Base-by-base conservation (phyloP, 2,888 invertebrate species). In the Leptinotarsa juncta region DNA sequence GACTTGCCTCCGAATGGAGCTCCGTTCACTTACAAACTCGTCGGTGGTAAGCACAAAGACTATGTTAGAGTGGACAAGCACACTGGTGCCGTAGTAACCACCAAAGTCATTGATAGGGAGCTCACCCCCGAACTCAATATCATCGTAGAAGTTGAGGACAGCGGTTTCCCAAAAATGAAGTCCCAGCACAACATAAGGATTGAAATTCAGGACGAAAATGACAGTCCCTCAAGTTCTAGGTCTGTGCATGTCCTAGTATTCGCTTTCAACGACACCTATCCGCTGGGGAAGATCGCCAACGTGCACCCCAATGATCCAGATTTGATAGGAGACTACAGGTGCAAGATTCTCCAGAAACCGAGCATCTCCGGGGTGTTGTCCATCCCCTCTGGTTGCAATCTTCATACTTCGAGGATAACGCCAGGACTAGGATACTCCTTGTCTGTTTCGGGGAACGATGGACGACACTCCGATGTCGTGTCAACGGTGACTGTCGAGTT, bases 241-340 rank as follows among this genome's bases (percentile, higher is more conserved):
- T 94, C 94, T 14, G 95, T 95, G 0, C 95, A 95, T 83, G 91
- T 96, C 23, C 88, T 95, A 68, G 93, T 96, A 3, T 93, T 94
- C 84, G 90, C 94, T 1, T 94, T 95, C 83, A 94, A 96, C 83
- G 93, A 93, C 71, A 90, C 91, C 77, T 92, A 94, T 82, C 94
- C 96, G 0, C 86, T 91, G 26, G 95, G 95, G n/a, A 94, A 94
- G 88, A 94, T 98, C 78, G 98, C 97, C 10, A 93, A 97, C 87
- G 95, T 98, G 0, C 95, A 94, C 87, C 98, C 98, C 0, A 94
- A 96, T 84, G 98, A 98, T 89, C 93, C 94, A 0, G 98, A 98
- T 86, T 91, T 92, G n/a, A 92, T 93, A 70, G 98, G 97, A 4
- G 94, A 96, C 83, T 98, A 97, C 85, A 93, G 91, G 83, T 98